These are phyloP conservation scores for Rhagologus leucostigma DNA, from an alignment of 2,113 vertebrate species.

Conservation along the genomic window DNA sequence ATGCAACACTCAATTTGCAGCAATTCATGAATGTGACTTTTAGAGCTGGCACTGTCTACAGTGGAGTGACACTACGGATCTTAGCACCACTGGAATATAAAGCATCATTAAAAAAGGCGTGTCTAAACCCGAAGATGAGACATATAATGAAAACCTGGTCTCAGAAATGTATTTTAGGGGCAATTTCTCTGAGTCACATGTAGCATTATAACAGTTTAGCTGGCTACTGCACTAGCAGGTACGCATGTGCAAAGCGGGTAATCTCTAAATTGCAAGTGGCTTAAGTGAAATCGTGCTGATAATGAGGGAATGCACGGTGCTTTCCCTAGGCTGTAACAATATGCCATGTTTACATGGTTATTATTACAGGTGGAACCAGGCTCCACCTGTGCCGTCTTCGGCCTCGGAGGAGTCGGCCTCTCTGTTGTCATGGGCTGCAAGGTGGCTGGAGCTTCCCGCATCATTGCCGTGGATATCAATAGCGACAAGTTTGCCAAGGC, in stretches of 20 bases:
- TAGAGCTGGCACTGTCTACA: not conserved
- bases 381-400: conserved; percentile 82
- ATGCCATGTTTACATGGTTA: not conserved
- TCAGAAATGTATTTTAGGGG: not conserved
- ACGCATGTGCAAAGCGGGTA: not conserved
- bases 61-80: not conserved
- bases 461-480: conserved; percentile 85
- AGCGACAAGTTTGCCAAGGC: conserved; percentile 76
- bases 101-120: not conserved
- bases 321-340: not conserved
- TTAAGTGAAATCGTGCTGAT: not conserved
- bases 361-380: conserved; percentile 77
- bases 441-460: conserved; percentile 82
- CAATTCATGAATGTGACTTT: not conserved
- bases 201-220: not conserved
- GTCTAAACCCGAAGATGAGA: not conserved
- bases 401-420: conserved; percentile 83
- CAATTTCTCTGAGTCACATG: not conserved
- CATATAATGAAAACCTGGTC: not conserved
- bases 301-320: not conserved
- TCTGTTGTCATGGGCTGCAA: conserved; percentile 88
- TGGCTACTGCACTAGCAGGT: not conserved
- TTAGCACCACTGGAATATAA: not conserved
- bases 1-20: not conserved
- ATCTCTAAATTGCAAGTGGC: not conserved